phyloP scores from a whole-genome alignment of 2,113 vertebrate genomes.

The Nanger granti region DNA sequence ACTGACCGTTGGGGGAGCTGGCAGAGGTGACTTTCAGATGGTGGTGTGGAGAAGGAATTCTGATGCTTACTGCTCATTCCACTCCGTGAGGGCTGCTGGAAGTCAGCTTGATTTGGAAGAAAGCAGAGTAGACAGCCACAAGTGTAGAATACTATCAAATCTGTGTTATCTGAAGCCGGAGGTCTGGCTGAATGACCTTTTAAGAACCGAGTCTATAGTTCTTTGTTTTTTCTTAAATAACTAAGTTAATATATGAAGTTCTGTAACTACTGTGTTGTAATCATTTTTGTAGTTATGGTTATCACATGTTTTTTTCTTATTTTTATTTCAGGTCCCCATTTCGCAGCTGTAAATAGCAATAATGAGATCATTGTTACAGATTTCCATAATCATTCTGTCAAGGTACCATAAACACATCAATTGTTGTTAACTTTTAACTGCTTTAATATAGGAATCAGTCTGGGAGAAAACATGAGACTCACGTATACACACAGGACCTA shows the following conservation, averaged over 20 bases:
- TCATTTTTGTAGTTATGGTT: not conserved
- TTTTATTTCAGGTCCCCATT: slow-evolving; percentile 87
- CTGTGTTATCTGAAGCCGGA: not conserved
- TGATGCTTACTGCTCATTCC: not conserved
- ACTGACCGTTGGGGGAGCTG: not conserved
- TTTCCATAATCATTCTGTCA: slow-evolving; percentile 99
- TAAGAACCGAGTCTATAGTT: not conserved
- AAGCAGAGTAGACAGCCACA: not conserved
- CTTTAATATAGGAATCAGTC: not conserved
- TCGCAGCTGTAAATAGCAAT: slow-evolving; percentile 97
- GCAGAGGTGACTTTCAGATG: slow-evolving; percentile 3
- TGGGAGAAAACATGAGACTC: not conserved
- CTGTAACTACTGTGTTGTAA: not conserved
- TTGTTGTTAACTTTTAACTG: slow-evolving; percentile 8
- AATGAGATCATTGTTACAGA: slow-evolving; percentile 98
- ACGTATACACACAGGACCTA: not conserved
- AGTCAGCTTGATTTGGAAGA: not conserved
- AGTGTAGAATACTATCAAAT: not conserved
- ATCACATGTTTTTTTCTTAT: slow-evolving; percentile 26
- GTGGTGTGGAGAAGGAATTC: not conserved
- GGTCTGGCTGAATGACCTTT: not conserved
- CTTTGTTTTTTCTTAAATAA: not conserved
- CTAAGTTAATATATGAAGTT: not conserved
- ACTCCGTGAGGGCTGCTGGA: not conserved
- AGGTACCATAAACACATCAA: slow-evolving; percentile 80